Evolutionary conservation across 1,140 invertebrate species (phyloP).

Genomic region (Trachymyrmex septentrionalis): DNA sequence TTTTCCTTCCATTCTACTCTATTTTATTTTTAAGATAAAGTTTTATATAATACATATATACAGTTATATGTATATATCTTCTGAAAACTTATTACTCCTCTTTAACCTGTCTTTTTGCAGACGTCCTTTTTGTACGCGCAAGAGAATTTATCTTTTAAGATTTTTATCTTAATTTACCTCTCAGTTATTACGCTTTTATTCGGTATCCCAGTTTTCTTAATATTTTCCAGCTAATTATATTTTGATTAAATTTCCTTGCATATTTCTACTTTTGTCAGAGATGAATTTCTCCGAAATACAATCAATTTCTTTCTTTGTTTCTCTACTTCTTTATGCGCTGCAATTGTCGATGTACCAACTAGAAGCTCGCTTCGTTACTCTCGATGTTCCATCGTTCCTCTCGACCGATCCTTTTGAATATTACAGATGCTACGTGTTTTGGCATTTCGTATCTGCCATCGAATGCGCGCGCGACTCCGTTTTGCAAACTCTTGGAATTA

Average conservation of each 20-base stretch:
- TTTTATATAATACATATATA: background rate
- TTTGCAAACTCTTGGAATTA: slow-evolving; percentile 7
- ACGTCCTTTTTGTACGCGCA: background rate
- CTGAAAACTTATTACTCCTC: background rate
- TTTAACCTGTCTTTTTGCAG: background rate
- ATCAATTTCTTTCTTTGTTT: slow-evolving; percentile 2
- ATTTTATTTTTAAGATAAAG: background rate
- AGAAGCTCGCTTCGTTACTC: background rate
- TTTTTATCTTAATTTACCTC: slow-evolving; percentile 23
- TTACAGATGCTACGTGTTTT: slow-evolving; percentile 30
- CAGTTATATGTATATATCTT: background rate
- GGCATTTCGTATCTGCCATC: slow-evolving; percentile 32
- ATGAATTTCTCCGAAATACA: background rate
- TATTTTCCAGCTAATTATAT: slow-evolving; percentile 37
- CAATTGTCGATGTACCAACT: slow-evolving; percentile 4
- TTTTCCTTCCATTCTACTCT: background rate
- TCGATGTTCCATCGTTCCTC: background rate
- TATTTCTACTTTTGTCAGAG: background rate
- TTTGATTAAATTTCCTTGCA: slow-evolving; percentile 20
- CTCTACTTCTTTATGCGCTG: background rate
- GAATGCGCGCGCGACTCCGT: background rate
- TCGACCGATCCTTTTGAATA: slow-evolving; percentile 47
- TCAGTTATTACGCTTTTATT: slow-evolving; percentile 30
- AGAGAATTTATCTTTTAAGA: slow-evolving; percentile 13
- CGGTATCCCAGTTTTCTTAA: background rate